Base-by-base conservation (phyloP, 1,140 invertebrate species). In the Hirudo medicinalis region DNA sequence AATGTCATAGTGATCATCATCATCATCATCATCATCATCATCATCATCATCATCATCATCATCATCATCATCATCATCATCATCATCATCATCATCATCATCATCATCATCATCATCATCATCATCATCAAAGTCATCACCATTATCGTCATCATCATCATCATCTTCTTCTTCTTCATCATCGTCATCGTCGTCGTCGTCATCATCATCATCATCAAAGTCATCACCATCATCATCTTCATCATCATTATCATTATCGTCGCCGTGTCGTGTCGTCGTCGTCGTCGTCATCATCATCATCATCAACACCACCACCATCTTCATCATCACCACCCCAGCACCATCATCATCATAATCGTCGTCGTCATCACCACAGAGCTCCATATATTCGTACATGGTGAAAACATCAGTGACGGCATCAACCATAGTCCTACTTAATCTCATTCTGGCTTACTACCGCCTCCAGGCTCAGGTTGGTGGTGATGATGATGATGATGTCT, bases 401-500 rank as follows among this genome's bases (percentile, higher is more conserved):
- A 72, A 72, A 60, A 70, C 71, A 8, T 49, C 67, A 4, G 57
- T 63, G 57, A 63, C 57, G 29, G 29, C 29, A 22, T 63, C 57
- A 25, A 97, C 94, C 87, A 87, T 94, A 86, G 92, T 96, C 85
- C 88, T 97, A 82, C 87, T 97, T 84, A 91, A 91, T 86, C 89
- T 97, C 84, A 96, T 97, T 84, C 88, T 94, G 84, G 91, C 92
- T 85, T 97, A 97, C 86, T 94, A 97, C 85, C 92, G 92, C 83
- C 89, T 97, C 86, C 94, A 97, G 91, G 91, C 97, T 84, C 94
- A 97, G 90, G 93, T 95, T 81, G 22, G 57, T 63, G 22, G 11
- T 63, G 43, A 13, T 49, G 43, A 49, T 17, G 43, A 49, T 49
- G 43, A 49, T 17, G 32, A 36, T 36, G 32, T 36, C 2, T 36